phyloP scores from a whole-genome alignment of 2,113 vertebrate genomes.

The Cololabis saira region DNA sequence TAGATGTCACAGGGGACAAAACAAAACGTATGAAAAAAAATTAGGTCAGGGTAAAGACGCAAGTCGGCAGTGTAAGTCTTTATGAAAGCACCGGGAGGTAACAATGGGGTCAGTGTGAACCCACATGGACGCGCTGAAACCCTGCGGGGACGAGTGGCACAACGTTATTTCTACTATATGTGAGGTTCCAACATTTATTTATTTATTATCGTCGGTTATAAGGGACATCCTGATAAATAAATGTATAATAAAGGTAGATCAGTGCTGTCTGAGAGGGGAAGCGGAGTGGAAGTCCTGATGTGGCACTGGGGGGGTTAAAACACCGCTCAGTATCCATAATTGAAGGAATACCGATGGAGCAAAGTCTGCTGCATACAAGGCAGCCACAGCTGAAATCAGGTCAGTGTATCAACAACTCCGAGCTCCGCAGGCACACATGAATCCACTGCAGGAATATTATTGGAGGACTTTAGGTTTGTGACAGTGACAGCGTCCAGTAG shows the following conservation, averaged over 20 bases:
- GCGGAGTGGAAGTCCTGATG: neutral
- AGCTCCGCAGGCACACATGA: neutral
- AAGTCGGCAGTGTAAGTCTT: slow-evolving; percentile 7
- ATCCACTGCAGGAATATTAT: slow-evolving; percentile 1
- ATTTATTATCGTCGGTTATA: no score
- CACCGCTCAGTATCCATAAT: neutral
- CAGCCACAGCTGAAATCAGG: slow-evolving; percentile 17
- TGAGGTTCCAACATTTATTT: no score
- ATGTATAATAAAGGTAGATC: neutral
- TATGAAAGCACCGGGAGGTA: slow-evolving; percentile 7
- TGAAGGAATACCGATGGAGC: neutral
- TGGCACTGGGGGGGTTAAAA: slow-evolving; percentile 1
- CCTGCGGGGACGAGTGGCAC: no score
- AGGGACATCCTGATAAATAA: no score
- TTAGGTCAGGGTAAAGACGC: slow-evolving; percentile 53
- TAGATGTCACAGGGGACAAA: neutral
- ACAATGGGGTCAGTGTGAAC: slow-evolving; percentile 35
- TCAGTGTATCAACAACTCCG: slow-evolving; percentile 6
- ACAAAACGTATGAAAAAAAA: slow-evolving; percentile 29
- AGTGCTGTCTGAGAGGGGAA: neutral
- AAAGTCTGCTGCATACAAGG: neutral
- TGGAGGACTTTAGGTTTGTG: slow-evolving; percentile 35
- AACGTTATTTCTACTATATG: no score
- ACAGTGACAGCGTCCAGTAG: slow-evolving; percentile 55
- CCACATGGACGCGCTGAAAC: no score